Evolutionary conservation across 1,140 invertebrate species (phyloP).

Genomic region (Ceratina calcarata): DNA sequence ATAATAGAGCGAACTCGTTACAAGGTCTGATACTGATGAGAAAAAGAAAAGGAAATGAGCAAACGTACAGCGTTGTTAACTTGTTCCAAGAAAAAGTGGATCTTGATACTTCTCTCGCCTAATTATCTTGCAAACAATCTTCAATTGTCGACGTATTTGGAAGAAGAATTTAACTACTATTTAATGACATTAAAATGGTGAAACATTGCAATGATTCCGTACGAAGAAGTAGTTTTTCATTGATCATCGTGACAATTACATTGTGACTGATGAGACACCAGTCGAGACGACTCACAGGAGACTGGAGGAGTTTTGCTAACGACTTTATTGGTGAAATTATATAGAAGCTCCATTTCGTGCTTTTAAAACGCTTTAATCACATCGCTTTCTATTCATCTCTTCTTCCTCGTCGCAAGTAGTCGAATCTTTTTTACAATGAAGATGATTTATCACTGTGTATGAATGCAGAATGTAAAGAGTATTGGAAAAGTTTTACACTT

Average conservation of each 20-base stretch:
- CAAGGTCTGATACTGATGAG: not conserved
- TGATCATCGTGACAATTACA: not conserved
- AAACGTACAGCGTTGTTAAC: not conserved
- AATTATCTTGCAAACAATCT: too few relatives aligned
- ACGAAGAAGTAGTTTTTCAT: too few relatives aligned
- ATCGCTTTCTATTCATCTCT: not conserved
- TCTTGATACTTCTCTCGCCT: not conserved
- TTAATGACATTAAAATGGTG: too few relatives aligned
- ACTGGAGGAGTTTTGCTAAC: too few relatives aligned
- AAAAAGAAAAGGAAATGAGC: not conserved
- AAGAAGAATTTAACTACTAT: too few relatives aligned
- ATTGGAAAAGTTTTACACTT: slow-evolving; percentile 24
- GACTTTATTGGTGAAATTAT: not conserved
- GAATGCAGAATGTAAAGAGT: not conserved
- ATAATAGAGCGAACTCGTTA: slow-evolving; percentile 13
- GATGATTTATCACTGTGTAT: slow-evolving; percentile 1
- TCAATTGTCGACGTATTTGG: too few relatives aligned
- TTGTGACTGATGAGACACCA: too few relatives aligned
- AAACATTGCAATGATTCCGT: too few relatives aligned
- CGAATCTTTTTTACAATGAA: not conserved
- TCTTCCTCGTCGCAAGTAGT: not conserved
- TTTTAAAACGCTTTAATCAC: not conserved
- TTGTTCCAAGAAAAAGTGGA: not conserved
- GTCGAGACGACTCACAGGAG: too few relatives aligned
- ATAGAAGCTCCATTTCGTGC: not conserved